A percentile compares a stretch with the other conserved stretches of the same genome.
phyloP scores from a whole-genome alignment of 2,888 invertebrate genomes.

The Zaprionus lineosus region DNA sequence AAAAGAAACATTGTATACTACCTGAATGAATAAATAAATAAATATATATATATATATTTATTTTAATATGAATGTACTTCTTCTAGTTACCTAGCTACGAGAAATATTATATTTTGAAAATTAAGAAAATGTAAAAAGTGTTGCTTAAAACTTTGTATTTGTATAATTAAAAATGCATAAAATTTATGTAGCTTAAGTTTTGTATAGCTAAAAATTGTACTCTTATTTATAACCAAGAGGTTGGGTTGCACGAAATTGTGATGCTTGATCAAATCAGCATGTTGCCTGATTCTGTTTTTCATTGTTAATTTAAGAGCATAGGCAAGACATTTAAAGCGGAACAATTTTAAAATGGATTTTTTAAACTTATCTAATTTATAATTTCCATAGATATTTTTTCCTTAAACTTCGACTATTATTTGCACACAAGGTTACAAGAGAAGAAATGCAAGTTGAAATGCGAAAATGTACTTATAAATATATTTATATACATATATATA shows the following conservation, averaged over 20 bases:
- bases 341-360: too few relatives aligned
- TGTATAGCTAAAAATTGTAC: slow-evolving; percentile 15
- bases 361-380: too few relatives aligned
- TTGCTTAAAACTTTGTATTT: slow-evolving; percentile 19
- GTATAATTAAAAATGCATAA: slow-evolving; percentile 37
- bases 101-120: slow-evolving; percentile 28
- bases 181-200: neutral
- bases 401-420: too few relatives aligned
- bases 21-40: slow-evolving; percentile 5
- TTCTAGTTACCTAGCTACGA: slow-evolving; percentile 14
- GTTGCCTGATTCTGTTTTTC: slow-evolving; percentile 2
- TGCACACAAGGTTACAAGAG: too few relatives aligned
- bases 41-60: slow-evolving; percentile 18
- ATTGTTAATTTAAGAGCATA: slow-evolving; percentile 15
- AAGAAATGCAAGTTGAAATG: too few relatives aligned
- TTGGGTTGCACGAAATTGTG: too few relatives aligned
- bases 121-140: slow-evolving; percentile 14
- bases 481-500: too few relatives aligned
- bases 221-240: slow-evolving; percentile 11
- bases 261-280: too few relatives aligned
- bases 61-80: slow-evolving; percentile 20
- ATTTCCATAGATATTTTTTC: too few relatives aligned
- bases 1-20: slow-evolving; percentile 23
- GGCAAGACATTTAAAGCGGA: neutral
- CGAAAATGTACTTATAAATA: too few relatives aligned